Evolutionary conservation across 2,797 vertebrate genomes (phyloP).

Genomic region (Acrossocheilus wenchowensis): DNA sequence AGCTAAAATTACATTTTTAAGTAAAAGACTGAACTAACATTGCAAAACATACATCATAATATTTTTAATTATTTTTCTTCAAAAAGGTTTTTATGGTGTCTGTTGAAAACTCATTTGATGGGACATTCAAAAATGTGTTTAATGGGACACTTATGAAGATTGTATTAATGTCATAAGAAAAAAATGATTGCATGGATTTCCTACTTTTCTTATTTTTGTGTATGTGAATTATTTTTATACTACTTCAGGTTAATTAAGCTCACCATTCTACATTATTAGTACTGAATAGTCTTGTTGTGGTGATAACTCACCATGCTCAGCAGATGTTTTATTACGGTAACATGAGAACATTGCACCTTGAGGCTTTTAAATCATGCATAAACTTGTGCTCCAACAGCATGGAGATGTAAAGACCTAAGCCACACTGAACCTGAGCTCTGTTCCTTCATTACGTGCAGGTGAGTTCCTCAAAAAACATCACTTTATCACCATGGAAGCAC

Average conservation of each 20-base stretch:
- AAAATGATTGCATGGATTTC: background rate
- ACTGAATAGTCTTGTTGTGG: slow-evolving; percentile 18
- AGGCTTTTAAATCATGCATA: slow-evolving; percentile 76
- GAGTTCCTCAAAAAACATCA: slow-evolving; percentile 50
- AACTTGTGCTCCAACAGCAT: slow-evolving; percentile 64
- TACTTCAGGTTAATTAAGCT: slow-evolving; percentile 2
- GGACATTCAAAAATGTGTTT: background rate
- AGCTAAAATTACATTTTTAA: background rate
- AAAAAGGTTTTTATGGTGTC: background rate
- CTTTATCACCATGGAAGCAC: background rate
- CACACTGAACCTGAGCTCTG: slow-evolving; percentile 63
- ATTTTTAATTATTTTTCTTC: too few relatives aligned
- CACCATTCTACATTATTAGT: slow-evolving; percentile 3
- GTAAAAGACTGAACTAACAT: background rate
- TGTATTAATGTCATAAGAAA: background rate
- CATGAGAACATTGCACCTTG: slow-evolving; percentile 67
- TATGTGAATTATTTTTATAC: background rate
- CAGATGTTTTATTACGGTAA: slow-evolving; percentile 65
- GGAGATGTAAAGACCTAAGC: slow-evolving; percentile 67
- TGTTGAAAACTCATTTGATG: background rate
- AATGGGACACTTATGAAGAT: background rate
- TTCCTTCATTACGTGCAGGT: slow-evolving; percentile 56
- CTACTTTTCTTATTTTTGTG: background rate
- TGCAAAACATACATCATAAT: background rate
- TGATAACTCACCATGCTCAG: slow-evolving; percentile 27